Evolutionary conservation across 2,888 invertebrate genomes (phyloP).

Genomic region (Chrysotoxum bicinctum): DNA sequence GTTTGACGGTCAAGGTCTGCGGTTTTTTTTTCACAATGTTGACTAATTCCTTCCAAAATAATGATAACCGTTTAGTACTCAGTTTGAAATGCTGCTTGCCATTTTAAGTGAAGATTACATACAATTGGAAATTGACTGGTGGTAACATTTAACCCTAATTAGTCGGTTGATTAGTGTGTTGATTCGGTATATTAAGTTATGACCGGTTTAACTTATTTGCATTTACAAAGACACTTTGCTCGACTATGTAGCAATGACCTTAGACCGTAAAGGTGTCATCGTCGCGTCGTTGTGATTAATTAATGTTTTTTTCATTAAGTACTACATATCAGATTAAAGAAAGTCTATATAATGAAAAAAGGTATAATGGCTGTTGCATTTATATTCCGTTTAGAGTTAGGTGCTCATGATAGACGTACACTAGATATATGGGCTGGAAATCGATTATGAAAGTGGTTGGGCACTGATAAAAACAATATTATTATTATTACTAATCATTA

Average conservation of each 20-base stretch:
- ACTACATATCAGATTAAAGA: not conserved
- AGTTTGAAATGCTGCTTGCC: not conserved
- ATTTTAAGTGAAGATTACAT: not conserved
- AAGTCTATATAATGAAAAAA: conserved; percentile 30
- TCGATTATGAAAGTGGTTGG: not conserved
- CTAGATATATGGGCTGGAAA: not conserved
- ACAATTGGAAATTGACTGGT: not conserved
- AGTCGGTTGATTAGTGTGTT: conserved; percentile 5
- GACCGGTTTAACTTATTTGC: conserved; percentile 7
- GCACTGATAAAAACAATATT: no score
- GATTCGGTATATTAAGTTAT: not conserved
- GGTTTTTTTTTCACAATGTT: not conserved
- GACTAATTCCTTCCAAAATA: not conserved
- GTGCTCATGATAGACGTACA: not conserved
- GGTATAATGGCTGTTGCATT: not conserved
- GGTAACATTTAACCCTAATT: conserved; percentile 18
- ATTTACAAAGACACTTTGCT: not conserved
- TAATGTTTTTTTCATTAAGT: conserved; percentile 41
- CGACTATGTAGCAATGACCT: conserved; percentile 46
- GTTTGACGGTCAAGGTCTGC: not conserved
- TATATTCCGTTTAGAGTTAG: not conserved
- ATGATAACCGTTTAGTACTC: not conserved
- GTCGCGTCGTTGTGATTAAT: conserved; percentile 17
- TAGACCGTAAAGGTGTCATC: conserved; percentile 2
- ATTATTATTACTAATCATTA: no score